Percentiles rank a stretch among this genome's conserved stretches.
phyloP scores from a whole-genome alignment of 2,888 invertebrate species.

The Baronia brevicornis region DNA sequence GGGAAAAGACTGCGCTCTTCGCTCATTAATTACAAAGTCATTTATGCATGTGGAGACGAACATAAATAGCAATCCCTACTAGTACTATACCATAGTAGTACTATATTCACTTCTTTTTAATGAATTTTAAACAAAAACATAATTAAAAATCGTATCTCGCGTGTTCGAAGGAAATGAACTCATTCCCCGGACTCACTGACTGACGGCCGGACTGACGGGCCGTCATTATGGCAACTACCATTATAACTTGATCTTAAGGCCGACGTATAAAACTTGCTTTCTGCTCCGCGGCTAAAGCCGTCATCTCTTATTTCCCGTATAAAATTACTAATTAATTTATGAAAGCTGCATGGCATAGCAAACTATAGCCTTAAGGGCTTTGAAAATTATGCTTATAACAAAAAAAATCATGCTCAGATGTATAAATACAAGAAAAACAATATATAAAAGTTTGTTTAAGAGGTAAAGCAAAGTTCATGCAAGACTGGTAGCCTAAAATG shows the following conservation, averaged over 20 bases:
- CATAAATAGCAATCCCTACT: conserved; percentile 36
- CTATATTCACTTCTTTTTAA: conserved; percentile 58
- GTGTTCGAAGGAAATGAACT: conserved; percentile 74
- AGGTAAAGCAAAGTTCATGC: conserved; percentile 35
- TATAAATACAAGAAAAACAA: too few species aligned
- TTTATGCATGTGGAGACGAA: conserved; percentile 54
- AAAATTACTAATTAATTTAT: conserved; percentile 12
- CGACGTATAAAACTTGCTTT: conserved; percentile 17
- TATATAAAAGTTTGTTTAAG: too few species aligned
- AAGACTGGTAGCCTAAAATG: conserved; percentile 44
- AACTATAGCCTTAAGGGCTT: not conserved
- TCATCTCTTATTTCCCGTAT: conserved; percentile 3
- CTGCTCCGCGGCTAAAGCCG: conserved; percentile 7
- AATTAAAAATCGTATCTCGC: conserved; percentile 74
- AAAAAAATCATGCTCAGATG: too few species aligned
- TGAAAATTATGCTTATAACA: not conserved
- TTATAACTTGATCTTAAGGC: conserved; percentile 34
- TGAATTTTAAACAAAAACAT: conserved; percentile 75
- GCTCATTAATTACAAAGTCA: conserved; percentile 66
- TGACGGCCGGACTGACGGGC: conserved; percentile 66
- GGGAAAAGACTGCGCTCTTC: conserved; percentile 37
- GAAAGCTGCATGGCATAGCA: not conserved
- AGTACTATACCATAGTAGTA: too few species aligned
- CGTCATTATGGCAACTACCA: conserved; percentile 61
- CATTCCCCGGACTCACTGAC: conserved; percentile 67